Evolutionary conservation across 2,113 vertebrate species (phyloP).

Genomic region (Nerophis lumbriciformis): DNA sequence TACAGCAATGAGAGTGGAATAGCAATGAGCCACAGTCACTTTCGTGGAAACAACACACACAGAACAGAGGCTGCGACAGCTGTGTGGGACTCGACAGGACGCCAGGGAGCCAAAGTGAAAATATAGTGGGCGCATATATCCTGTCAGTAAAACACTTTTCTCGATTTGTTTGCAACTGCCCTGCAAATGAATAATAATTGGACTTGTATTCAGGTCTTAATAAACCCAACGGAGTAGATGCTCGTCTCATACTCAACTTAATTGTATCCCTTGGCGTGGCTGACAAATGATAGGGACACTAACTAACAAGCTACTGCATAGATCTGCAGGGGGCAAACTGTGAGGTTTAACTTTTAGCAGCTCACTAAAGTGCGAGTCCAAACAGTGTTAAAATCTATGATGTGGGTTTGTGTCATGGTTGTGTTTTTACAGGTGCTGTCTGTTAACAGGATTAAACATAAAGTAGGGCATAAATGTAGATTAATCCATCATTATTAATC

Average conservation of each 20-base stretch:
- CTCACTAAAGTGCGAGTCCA: too few relatives aligned
- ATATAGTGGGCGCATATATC: constrained; percentile 21
- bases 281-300: constrained; percentile 23
- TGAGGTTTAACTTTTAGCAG: too few relatives aligned
- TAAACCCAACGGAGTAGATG: constrained; percentile 28
- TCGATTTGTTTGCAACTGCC: constrained; percentile 10
- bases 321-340: neutral
- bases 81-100: constrained; percentile 12
- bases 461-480: too few relatives aligned
- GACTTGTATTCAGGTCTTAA: constrained; percentile 20
- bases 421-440: neutral
- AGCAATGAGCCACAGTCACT: neutral
- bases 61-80: constrained; percentile 13
- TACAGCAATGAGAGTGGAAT: neutral
- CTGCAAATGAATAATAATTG: constrained; percentile 19
- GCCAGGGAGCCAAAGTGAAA: constrained; percentile 1
- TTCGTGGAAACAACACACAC: constrained; percentile 12
- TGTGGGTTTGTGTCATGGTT: too few relatives aligned
- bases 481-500: too few relatives aligned
- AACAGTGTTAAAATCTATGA: too few relatives aligned
- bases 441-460: constrained; percentile 4
- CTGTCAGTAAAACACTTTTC: constrained; percentile 6
- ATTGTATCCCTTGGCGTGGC: constrained; percentile 25
- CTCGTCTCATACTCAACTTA: constrained; percentile 17
- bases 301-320: constrained; percentile 15